A percentile compares a stretch with the other conserved stretches of the same genome.
Evolutionary conservation across 1,140 invertebrate species (phyloP).

Genomic region (Bombus affinis): DNA sequence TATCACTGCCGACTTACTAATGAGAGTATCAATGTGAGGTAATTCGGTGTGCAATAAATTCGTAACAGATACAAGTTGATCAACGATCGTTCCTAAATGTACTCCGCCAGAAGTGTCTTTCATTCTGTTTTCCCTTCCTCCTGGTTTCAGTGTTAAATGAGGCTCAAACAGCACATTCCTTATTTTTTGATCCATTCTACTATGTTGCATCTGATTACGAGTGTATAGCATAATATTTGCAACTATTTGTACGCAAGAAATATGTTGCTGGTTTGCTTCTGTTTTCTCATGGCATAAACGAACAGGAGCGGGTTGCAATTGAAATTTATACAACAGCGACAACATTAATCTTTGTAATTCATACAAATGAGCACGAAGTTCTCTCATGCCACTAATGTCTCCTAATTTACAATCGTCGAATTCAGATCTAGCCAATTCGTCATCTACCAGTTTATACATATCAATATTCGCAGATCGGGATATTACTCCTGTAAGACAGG

Average conservation of each 20-base stretch:
- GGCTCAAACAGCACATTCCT: conserved; percentile 79
- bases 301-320: conserved; percentile 60
- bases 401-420: conserved; percentile 68
- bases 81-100: conserved; percentile 75
- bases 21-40: conserved; percentile 74
- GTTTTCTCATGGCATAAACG: conserved; percentile 57
- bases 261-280: conserved; percentile 72
- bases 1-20: conserved; percentile 72
- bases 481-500: conserved; percentile 90
- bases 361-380: conserved; percentile 84
- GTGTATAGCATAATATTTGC: conserved; percentile 88
- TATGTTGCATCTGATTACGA: conserved; percentile 83
- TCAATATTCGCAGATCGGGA: conserved; percentile 88
- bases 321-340: conserved; percentile 87
- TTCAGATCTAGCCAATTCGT: conserved; percentile 72
- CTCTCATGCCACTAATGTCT: conserved; percentile 82
- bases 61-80: conserved; percentile 76
- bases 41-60: conserved; percentile 75
- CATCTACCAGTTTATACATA: conserved; percentile 80
- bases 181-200: conserved; percentile 79
- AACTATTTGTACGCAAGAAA: conserved; percentile 83
- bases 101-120: conserved; percentile 73
- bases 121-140: conserved; percentile 66
- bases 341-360: conserved; percentile 88
- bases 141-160: conserved; percentile 69